These are phyloP conservation scores for Furnarius figulus DNA, from an alignment of 2,113 vertebrate genomes.

Conservation along the genomic window DNA sequence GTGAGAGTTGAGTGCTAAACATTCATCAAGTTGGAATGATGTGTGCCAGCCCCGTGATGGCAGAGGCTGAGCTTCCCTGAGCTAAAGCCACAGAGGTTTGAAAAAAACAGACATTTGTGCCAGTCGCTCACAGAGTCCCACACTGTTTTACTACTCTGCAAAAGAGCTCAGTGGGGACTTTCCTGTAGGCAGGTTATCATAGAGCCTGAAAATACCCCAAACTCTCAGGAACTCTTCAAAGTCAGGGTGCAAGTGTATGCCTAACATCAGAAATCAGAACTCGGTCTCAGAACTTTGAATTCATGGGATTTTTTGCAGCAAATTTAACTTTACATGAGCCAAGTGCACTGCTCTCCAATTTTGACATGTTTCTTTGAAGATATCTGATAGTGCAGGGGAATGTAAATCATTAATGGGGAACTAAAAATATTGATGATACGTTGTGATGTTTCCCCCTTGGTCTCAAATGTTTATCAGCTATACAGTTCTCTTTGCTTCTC, in stretches of 20 bases:
- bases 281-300: slow-evolving; percentile 3
- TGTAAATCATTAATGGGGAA: slow-evolving; percentile 57
- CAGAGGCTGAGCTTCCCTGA: neutral
- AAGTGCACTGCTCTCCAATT: neutral
- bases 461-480: slow-evolving; percentile 29
- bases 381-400: neutral
- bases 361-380: slow-evolving; percentile 50
- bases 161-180: neutral
- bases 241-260: neutral
- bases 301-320: neutral
- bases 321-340: slow-evolving; percentile 40
- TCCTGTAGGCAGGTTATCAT: no score
- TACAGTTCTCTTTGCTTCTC: neutral
- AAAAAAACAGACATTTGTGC: neutral
- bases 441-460: neutral
- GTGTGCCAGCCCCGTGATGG: neutral
- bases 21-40: neutral
- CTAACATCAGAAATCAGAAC: neutral
- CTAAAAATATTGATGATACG: slow-evolving; percentile 28
- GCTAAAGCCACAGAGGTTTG: neutral
- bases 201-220: neutral
- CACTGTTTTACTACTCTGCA: neutral
- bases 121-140: neutral
- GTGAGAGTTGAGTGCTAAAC: neutral
- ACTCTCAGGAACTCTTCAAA: neutral